Evolutionary conservation across 2,888 invertebrate species (phyloP), one percentile per base, ranked within the genome.

Genomic region (Eueremaeus valkanovi): DNA sequence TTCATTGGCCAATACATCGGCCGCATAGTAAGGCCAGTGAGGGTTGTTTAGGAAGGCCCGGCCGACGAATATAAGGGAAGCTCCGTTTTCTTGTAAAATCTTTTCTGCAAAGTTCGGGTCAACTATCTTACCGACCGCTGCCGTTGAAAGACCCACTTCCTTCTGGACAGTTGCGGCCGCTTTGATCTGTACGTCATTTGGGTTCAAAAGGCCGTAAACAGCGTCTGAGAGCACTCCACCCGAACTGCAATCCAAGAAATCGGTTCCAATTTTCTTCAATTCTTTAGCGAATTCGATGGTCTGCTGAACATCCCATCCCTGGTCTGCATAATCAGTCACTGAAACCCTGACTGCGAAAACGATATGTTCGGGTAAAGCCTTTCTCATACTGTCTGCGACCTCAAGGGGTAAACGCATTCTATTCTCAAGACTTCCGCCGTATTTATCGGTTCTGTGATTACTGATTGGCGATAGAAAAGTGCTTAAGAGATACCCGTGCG

Each of bases 351-450:
- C 73, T 0, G 33, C 51, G 13, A 72, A 3, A 3, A 58, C 55
- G 5, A 72, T 55, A 51, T 58, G 5, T 21, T 51, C 9, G 0
- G 49, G 49, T 6, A 49, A 33, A 13, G 16, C 13, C 1, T 49
- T 45, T 33, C 36, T 13, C 1, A 72, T 6, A 31, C 21, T 21
- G 6, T 72, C 27, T 16, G 58, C 49, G 31, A 72, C 49, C 29
- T 72, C 73, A 13, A 72, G 27, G 8, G 33, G 49, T 3, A 72
- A 58, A 58, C 73, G 73, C 40, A 72, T 72, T 72, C 73, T 51
- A 21, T 72, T 72, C 13, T 72, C 73, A 21, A 72, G n/a, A 58
- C 73, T 72, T 33, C 73, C 73, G 16, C 73, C 73, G 36, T 72
- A 72, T 58, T 49, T 51, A 49, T 72, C 73, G 24, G 49, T 72